phyloP scores from a whole-genome alignment of 2,888 invertebrate genomes.

The Branchellion lobata region DNA sequence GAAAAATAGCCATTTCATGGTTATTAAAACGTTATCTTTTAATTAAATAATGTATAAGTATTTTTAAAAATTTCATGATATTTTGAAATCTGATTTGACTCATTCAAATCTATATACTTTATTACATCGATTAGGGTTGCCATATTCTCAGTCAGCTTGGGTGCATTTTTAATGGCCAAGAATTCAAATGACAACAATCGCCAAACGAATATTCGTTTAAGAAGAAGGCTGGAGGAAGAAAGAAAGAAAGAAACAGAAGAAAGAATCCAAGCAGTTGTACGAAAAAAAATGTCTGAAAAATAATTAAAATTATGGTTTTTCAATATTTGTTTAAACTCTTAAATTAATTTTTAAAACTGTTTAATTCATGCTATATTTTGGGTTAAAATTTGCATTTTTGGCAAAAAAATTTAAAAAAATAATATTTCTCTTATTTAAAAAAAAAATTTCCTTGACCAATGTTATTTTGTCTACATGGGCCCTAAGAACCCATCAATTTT shows the following conservation, averaged over 20 bases:
- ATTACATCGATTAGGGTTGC: too few relatives aligned
- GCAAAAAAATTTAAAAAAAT: too few relatives aligned
- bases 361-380: too few relatives aligned
- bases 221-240: background rate
- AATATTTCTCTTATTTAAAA: too few relatives aligned
- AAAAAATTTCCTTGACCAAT: too few relatives aligned
- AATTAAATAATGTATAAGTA: background rate
- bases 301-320: background rate
- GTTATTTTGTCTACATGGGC: too few relatives aligned
- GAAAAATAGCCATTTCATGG: slow-evolving; percentile 1
- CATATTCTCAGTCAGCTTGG: background rate
- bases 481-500: too few relatives aligned
- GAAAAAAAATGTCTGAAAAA: background rate
- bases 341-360: background rate
- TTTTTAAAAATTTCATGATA: background rate
- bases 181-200: slow-evolving; percentile 3
- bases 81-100: background rate
- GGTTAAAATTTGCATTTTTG: too few relatives aligned
- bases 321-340: background rate
- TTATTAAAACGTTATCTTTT: background rate
- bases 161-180: background rate
- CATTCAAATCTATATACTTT: too few relatives aligned
- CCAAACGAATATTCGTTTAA: background rate
- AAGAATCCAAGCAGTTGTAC: background rate
- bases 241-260: background rate